These are phyloP conservation scores for Momotus momota DNA, from an alignment of 2,797 vertebrate species.

Conservation along the genomic window DNA sequence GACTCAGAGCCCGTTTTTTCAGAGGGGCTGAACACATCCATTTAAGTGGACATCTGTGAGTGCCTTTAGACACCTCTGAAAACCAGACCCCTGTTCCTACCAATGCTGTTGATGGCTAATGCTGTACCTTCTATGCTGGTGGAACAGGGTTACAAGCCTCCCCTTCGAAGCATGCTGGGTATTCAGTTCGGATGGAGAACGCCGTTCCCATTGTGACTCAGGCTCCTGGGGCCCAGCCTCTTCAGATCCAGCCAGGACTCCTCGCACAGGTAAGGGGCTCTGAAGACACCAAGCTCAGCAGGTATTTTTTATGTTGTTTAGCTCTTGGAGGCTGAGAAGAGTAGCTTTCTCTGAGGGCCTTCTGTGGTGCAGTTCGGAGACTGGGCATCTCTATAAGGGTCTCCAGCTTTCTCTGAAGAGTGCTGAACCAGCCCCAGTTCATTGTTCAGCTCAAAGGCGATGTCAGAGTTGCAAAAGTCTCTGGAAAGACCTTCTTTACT, in stretches of 20 bases:
- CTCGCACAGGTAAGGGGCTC: conserved; percentile 91
- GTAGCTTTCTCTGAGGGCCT: neutral
- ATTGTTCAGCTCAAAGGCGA: neutral
- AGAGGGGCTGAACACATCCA: neutral
- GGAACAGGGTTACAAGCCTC: conserved; percentile 93
- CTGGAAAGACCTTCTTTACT: neutral
- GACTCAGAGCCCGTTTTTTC: neutral
- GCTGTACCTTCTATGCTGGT: conserved; percentile 1
- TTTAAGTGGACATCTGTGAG: neutral
- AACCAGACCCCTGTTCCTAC: neutral
- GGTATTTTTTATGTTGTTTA: neutral
- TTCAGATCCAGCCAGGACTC: conserved; percentile 97
- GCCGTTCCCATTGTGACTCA: conserved; percentile 99
- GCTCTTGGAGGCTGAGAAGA: neutral
- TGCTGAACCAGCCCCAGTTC: neutral
- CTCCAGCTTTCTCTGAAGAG: neutral
- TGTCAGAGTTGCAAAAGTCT: neutral
- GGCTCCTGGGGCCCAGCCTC: conserved; percentile 93
- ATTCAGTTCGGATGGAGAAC: conserved; percentile 98
- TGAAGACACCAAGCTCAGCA: rapidly evolving
- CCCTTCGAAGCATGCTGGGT: conserved; percentile 96
- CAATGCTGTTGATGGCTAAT: neutral
- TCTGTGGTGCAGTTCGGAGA: neutral
- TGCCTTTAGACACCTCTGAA: neutral
- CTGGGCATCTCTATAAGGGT: neutral